Base-by-base conservation (phyloP, 2,113 vertebrate genomes). In the Hassar affinis region DNA sequence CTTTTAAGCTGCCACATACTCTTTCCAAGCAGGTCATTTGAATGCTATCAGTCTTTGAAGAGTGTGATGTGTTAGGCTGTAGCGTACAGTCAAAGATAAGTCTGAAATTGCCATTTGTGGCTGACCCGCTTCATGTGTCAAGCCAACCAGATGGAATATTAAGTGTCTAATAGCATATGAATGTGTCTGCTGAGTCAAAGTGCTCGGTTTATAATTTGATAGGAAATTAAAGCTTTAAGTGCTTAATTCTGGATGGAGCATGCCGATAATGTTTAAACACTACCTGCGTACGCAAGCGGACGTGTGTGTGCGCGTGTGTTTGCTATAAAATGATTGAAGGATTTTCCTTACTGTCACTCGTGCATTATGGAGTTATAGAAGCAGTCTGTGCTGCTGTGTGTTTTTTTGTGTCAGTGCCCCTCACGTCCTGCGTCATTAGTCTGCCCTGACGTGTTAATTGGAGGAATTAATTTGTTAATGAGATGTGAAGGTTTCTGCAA, bases 361-460 rank as follows among this genome's bases (percentile, higher is more conserved):
- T 66, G 89, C 85, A 91, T 93, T 91, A 93, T 92, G 89, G 90
- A 91, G 93, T 93, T 91, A 91, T 89, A 88, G 91, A 92, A 93
- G 88, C 87, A 81, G 78, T 86, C 87, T 89, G 89, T 87, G 89
- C 88, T 83, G 69, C 86, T 5, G 38, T 42, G 38, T 15, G 1
- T 15, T 10, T 20, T 27, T 33, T 12, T 76, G 8, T 30, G 27
- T 54, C 27, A 0, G 49, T 92, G 89, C 86, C 87, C 86, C 84
- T 84, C 89, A 89, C 84, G 84, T 79, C 68, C 52, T 84, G 82
- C 87, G 71, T 68, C 80, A 84, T 84, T 88, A 89, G 88, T 85
- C 86, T 89, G 91, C 91, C 90, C 89, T 88, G 83, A 88, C 86
- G 86, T 90, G 89, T 89, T 93, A 92, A 93, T 91, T 92, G 88